Percentiles rank a stretch among this genome's conserved stretches.
phyloP scores from a whole-genome alignment of 2,113 vertebrate species.

The Saccopteryx leptura region DNA sequence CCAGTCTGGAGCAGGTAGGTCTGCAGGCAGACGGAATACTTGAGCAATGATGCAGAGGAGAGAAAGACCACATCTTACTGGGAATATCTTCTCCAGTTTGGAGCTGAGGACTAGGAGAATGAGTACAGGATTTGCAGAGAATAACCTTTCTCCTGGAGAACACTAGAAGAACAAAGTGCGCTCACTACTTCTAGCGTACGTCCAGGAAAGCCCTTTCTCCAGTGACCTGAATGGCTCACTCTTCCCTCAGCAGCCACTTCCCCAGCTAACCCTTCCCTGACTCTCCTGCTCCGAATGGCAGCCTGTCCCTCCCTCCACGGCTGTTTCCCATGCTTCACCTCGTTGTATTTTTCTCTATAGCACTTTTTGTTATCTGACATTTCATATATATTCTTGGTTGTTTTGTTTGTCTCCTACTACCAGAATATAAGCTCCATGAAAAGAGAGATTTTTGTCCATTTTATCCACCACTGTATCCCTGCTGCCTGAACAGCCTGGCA shows the following conservation, averaged over 20 bases:
- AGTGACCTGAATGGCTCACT: not conserved
- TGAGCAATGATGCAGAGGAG: not conserved
- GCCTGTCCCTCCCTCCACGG: not conserved
- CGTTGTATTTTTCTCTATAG: slow-evolving; percentile 15
- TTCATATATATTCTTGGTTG: not conserved
- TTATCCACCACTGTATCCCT: not conserved
- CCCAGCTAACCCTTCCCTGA: not conserved
- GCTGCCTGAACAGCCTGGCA: not conserved
- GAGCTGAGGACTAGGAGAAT: not conserved
- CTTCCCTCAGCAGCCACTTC: not conserved
- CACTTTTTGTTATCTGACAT: not conserved
- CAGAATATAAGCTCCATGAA: not conserved
- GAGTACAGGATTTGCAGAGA: not conserved
- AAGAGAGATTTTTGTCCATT: not conserved
- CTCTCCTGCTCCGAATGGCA: not conserved
- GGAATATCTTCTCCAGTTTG: not conserved
- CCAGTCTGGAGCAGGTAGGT: not conserved
- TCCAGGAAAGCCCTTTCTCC: not conserved
- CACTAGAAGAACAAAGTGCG: not conserved
- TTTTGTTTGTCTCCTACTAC: not conserved
- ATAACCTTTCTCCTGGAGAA: not conserved
- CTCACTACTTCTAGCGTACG: not conserved
- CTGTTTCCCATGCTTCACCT: not conserved
- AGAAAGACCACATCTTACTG: not conserved
- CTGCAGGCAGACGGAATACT: not conserved